phyloP scores from a whole-genome alignment of 2,797 vertebrate genomes.

The Lutjanus campechanus region DNA sequence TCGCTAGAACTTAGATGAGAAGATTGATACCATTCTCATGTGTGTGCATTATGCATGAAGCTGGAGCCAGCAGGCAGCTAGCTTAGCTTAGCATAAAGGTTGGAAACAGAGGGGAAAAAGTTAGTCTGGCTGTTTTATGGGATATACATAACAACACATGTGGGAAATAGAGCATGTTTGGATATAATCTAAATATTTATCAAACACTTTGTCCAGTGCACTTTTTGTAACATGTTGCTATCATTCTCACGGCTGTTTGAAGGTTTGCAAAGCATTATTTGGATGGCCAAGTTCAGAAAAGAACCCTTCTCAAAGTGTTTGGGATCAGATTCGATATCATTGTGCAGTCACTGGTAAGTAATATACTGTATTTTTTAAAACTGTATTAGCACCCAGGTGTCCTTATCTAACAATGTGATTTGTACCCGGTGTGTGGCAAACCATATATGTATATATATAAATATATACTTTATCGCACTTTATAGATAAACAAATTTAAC shows the following conservation, averaged over 20 bases:
- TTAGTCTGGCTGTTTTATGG: neutral
- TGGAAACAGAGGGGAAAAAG: neutral
- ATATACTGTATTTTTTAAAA: neutral
- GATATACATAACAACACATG: neutral
- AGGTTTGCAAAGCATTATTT: slow-evolving; percentile 93
- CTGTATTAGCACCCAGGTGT: too few species aligned
- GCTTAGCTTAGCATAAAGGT: neutral
- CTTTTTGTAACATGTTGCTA: neutral
- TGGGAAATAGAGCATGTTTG: neutral
- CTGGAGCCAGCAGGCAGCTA: neutral
- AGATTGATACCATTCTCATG: neutral
- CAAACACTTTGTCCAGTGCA: neutral
- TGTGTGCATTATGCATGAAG: neutral
- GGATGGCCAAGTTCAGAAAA: slow-evolving; percentile 82
- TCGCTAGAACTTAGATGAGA: neutral
- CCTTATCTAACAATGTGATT: too few species aligned
- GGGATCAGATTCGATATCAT: slow-evolving; percentile 94
- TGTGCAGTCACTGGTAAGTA: slow-evolving; percentile 91
- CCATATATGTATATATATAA: too few species aligned
- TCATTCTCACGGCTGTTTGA: slow-evolving; percentile 19
- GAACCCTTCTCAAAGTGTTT: slow-evolving; percentile 95
- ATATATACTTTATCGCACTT: too few species aligned
- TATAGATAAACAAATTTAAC: too few species aligned
- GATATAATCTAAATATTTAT: neutral
- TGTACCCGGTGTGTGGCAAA: too few species aligned